Conservation (phyloP, 1,140 invertebrate species). For the Drosophila albomicans region DNA sequence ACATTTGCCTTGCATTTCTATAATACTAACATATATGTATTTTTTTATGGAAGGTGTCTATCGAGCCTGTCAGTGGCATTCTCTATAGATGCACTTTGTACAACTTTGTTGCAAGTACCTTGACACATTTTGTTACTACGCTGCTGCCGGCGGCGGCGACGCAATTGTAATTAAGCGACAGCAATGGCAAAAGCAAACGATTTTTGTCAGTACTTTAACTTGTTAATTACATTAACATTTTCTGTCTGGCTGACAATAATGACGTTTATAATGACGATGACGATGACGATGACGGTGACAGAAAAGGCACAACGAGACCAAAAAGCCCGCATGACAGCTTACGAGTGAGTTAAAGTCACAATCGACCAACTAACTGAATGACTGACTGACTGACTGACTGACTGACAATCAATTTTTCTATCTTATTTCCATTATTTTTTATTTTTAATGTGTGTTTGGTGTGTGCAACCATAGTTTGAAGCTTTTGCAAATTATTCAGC, state of each 20-base stretch:
- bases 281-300: slow-evolving; percentile 51
- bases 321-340: slow-evolving; percentile 28
- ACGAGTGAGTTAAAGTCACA: slow-evolving; percentile 9
- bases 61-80: background rate
- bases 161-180: slow-evolving; percentile 52
- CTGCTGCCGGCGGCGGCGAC: slow-evolving; percentile 10
- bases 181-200: slow-evolving; percentile 42
- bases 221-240: slow-evolving; percentile 72
- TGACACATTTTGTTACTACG: slow-evolving; percentile 57
- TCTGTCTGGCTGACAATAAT: slow-evolving; percentile 43
- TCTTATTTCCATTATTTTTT: background rate
- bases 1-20: slow-evolving; percentile 5
- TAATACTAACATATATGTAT: background rate
- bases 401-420: slow-evolving; percentile 61
- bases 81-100: slow-evolving; percentile 9
- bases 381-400: slow-evolving; percentile 13
- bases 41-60: background rate
- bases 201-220: slow-evolving; percentile 73
- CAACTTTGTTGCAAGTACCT: slow-evolving; percentile 32
- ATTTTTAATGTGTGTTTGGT: background rate
- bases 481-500: slow-evolving; percentile 35
- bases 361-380: slow-evolving; percentile 2
- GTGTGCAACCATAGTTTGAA: slow-evolving; percentile 39
- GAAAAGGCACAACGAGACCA: slow-evolving; percentile 12
- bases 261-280: slow-evolving; percentile 46